Evolutionary conservation across 1,140 invertebrate genomes (phyloP).

Genomic region (Physella acuta): DNA sequence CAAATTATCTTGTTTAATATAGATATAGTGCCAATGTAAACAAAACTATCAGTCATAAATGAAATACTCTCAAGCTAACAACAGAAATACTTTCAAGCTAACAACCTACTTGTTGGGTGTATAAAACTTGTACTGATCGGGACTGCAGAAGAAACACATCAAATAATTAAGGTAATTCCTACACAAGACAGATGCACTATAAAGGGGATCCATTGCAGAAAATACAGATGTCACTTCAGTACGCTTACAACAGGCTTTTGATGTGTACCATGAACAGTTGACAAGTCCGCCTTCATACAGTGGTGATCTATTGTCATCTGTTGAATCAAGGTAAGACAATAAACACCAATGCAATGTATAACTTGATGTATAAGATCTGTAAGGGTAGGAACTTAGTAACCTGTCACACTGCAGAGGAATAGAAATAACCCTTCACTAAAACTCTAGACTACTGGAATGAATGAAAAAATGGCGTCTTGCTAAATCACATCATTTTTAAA

Average conservation of each 20-base stretch:
- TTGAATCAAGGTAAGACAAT: conserved; percentile 34
- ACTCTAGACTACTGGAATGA: too few relatives aligned
- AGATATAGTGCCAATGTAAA: too few relatives aligned
- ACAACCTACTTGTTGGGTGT: conserved; percentile 39
- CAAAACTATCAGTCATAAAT: not conserved
- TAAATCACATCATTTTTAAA: too few relatives aligned
- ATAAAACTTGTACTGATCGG: conserved; percentile 57
- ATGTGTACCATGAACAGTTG: conserved; percentile 60
- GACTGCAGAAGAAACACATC: conserved; percentile 62
- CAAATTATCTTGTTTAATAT: too few relatives aligned
- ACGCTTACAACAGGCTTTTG: conserved; percentile 58
- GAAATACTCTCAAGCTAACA: not conserved
- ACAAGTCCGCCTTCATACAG: conserved; percentile 48
- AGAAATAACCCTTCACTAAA: too few relatives aligned
- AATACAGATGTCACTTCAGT: conserved; percentile 63
- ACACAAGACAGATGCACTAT: conserved; percentile 48
- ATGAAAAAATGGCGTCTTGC: too few relatives aligned
- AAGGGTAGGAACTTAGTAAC: too few relatives aligned
- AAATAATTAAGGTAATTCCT: conserved; percentile 58
- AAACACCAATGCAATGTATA: too few relatives aligned
- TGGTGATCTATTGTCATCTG: conserved; percentile 48
- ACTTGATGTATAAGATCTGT: too few relatives aligned
- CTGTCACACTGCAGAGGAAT: too few relatives aligned
- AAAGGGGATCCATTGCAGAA: conserved; percentile 55
- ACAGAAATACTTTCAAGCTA: not conserved